Evolutionary conservation across 2,888 invertebrate species (phyloP).

Genomic region (Phorcus lineatus): DNA sequence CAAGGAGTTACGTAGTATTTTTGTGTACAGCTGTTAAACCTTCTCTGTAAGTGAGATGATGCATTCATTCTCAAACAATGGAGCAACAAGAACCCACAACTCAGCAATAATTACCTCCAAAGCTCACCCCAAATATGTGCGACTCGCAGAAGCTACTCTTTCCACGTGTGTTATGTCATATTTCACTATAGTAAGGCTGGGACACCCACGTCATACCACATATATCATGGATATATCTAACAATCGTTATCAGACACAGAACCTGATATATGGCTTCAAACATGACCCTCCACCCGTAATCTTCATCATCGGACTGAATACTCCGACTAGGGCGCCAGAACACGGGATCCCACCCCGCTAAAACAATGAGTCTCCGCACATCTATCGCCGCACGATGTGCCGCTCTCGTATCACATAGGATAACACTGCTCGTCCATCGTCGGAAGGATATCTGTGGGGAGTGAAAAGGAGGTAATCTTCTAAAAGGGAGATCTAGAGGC

Average conservation of each 20-base stretch:
- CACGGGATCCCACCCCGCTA: not conserved
- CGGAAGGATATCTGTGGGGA: constrained; percentile 7
- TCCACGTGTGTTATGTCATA: not conserved
- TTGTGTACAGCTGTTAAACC: no score
- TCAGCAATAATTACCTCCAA: no score
- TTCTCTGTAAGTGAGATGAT: no score
- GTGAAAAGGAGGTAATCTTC: constrained; percentile 1
- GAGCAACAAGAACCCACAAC: no score
- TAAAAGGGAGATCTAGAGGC: not conserved
- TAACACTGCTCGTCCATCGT: constrained; percentile 20
- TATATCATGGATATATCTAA: not conserved
- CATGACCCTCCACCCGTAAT: constrained; percentile 8
- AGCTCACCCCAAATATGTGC: no score
- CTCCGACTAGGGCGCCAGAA: not conserved
- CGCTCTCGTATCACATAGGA: constrained; percentile 19
- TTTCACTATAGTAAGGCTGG: not conserved
- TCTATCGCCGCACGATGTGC: not conserved
- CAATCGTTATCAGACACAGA: not conserved
- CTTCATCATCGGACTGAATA: not conserved
- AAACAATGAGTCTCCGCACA: not conserved
- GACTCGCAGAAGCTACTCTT: no score
- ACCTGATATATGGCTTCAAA: constrained; percentile 3
- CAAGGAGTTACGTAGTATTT: no score
- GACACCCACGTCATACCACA: constrained; percentile 1
- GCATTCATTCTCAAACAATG: no score